Evolutionary conservation across 1,140 invertebrate genomes (phyloP), one percentile per base, ranked within the genome.

Genomic region (Neodiprion lecontei): DNA sequence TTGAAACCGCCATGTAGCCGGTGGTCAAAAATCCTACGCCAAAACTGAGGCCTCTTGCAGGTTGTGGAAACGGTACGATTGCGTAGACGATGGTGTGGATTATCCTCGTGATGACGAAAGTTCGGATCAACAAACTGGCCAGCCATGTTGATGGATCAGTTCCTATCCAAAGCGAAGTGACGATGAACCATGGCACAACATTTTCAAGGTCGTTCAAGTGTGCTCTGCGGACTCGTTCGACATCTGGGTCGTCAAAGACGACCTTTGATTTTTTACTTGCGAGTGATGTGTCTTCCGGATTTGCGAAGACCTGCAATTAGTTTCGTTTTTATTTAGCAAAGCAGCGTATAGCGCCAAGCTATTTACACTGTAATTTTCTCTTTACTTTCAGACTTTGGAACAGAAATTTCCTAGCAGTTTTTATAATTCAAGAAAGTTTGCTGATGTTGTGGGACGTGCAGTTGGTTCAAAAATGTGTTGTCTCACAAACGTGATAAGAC

Each of bases 191-290:
- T 7, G 91, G 88, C 10, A 92, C 81, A 74, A 94, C 89, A 77
- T 94, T 94, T 82, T 94, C 93, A 70, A 94, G 77, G 80, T 94
- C 93, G 79, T 94, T 94, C 71, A 89, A 84, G 80, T 94, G 93
- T 14, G 92, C 91, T 78, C 93, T 92, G 40, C 89, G 87, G 12
- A 91, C 87, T 75, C 91, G 88, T 79, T 92, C 91, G 0, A 92
- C 85, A 77, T 92, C 89, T 7, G 86, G 85, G 78, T 92, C 89
- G 75, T 90, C 88, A 66, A 81, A 87, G 67, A 79, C 81, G 8
- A 91, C 85, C 77, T 91, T 89, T 40, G 82, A 79, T 48, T 87
- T 88, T 73, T 81, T 84, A 0, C 50, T 49, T 10, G 8, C 0
- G 5, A 10, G 2, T 61, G 75, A 72, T n/a, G 79, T 53, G 80